A percentile compares a stretch with the other conserved stretches of the same genome.
Conservation (phyloP, 2,113 vertebrate genomes). For the Felis catus region F.catus_Fca126_mat1.0 CM031412.1:102839001-102839500, state of each 20-base stretch:
- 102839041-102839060: not conserved
- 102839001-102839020: not conserved
- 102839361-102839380: slow-evolving; percentile 54
- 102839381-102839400: slow-evolving; percentile 61
- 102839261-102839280: not conserved
- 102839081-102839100: not conserved
- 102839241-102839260: not conserved
- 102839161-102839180: not conserved
- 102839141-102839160: not conserved
- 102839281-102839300: not conserved
- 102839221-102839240: not conserved
- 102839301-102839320: slow-evolving; percentile 12
- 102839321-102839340: not conserved
- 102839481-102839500: slow-evolving; percentile 19
- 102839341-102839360: slow-evolving; percentile 50
- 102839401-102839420: slow-evolving; percentile 59
- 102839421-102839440: slow-evolving; percentile 71
- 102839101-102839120: not conserved
- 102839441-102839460: slow-evolving; percentile 39
- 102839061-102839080: slow-evolving; percentile 32
- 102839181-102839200: not conserved
- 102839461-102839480: slow-evolving; percentile 45
- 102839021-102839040: not conserved
- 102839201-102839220: not conserved
- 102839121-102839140: not conserved